Base-by-base conservation (phyloP, 92 coral and sea anemone genomes). In the Epizoanthus illoricatus region DNA sequence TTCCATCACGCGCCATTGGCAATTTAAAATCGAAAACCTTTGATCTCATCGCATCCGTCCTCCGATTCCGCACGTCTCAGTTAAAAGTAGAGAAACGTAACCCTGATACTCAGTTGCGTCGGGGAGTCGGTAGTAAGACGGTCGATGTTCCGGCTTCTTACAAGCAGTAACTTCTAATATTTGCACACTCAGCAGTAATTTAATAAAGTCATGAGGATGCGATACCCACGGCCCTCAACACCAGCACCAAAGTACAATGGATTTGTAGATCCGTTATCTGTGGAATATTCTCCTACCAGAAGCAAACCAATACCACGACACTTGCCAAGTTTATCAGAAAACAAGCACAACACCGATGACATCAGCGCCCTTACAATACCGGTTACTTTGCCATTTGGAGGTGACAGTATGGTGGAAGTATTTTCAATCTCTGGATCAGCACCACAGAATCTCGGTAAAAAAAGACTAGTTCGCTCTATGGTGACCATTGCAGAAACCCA, bases 181-280 rank as follows among this genome's bases (percentile, higher is more conserved):
- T 52, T 11, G 56, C 56, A 52, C 56, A 10, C 56, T 52, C 56
- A 52, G 56, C 56, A 52, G 12, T 9, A 52, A 52, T 13, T 52
- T 12, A 52, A 52, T 11, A 9, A 45, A 52, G 56, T 52, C 1
- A 63, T 63, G 82, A 62, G 71, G 42, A 62, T 78, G 82, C 67
- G 67, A 5, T 43, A 43, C 5, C 71, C 7, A 12, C 45, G 82
- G 16, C 62, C 82, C 10, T 64, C 82, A 0, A 78, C 72, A 20
- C 82, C 82, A 19, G 82, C 82, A 2, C 69, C 56, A 60, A 40
- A 76, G 54, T n/a, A 18, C 59, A 76, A 76, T 55, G 54, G 24
- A 16, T 60, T 55, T 17, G 20, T 54, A 36, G 81, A 41, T 2
- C 41, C 81, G 4, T 17, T 61, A 12, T 21, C 71, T 1, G 45